phyloP scores from a whole-genome alignment of 2,113 vertebrate genomes.

The Siniperca knerii region DNA sequence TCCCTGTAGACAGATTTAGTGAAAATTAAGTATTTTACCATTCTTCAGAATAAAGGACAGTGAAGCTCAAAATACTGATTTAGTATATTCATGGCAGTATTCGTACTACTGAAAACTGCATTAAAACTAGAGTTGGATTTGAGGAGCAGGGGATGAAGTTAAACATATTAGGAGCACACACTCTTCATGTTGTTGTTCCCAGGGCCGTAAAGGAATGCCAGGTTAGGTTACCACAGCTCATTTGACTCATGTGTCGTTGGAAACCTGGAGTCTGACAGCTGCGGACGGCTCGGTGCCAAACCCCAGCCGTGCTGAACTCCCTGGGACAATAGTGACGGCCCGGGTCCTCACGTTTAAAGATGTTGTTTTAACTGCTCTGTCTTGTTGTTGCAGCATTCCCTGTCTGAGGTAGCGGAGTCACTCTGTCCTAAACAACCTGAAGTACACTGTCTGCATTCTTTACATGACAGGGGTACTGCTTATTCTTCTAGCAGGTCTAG shows the following conservation, averaged over 20 bases:
- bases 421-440: slow-evolving; percentile 41
- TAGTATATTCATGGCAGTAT: neutral
- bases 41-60: neutral
- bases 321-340: slow-evolving; percentile 55
- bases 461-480: neutral
- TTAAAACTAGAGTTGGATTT: neutral
- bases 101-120: neutral
- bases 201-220: slow-evolving; percentile 67
- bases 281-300: slow-evolving; percentile 82
- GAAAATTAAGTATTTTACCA: slow-evolving; percentile 3
- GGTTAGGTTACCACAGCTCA: slow-evolving; percentile 79
- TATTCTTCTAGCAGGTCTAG: neutral
- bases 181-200: slow-evolving; percentile 57
- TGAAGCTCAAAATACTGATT: slow-evolving; percentile 3
- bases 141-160: slow-evolving; percentile 20
- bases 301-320: slow-evolving; percentile 75
- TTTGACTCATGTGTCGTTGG: slow-evolving; percentile 63
- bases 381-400: slow-evolving; percentile 55
- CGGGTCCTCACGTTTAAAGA: slow-evolving; percentile 52
- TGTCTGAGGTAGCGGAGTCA: slow-evolving; percentile 51
- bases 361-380: slow-evolving; percentile 70
- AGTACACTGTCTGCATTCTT: slow-evolving; percentile 57
- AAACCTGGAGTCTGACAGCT: slow-evolving; percentile 79
- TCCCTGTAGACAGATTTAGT: neutral
- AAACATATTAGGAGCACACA: slow-evolving; percentile 44